Evolutionary conservation across 2,113 vertebrate species (phyloP).

Genomic region (Pachycephala philippinensis): DNA sequence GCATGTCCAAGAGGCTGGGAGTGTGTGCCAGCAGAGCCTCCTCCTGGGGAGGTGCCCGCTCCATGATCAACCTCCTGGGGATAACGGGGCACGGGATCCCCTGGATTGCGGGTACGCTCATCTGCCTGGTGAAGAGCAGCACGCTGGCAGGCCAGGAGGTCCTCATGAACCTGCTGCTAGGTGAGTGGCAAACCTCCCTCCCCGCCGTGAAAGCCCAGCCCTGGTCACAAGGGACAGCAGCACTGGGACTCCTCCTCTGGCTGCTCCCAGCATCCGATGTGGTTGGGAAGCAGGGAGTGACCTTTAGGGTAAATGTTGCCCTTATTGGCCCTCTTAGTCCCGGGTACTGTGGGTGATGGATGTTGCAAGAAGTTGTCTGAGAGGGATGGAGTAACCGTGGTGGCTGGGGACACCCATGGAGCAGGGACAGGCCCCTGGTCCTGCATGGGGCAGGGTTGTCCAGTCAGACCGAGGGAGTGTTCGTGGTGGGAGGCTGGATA

Average conservation of each 20-base stretch:
- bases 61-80: conserved; percentile 88
- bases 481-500: not conserved
- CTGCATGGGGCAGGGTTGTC: not conserved
- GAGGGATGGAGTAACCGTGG: not conserved
- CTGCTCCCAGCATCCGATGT: not conserved
- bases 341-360: not conserved
- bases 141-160: conserved; percentile 94
- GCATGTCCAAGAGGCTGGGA: conserved; percentile 91
- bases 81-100: conserved; percentile 91
- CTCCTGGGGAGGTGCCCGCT: conserved; percentile 90
- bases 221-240: not conserved
- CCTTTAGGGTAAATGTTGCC: not conserved
- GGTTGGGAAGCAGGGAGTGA: not conserved
- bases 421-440: not conserved
- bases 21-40: conserved; percentile 86
- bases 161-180: conserved; percentile 93
- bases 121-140: conserved; percentile 92
- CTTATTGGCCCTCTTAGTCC: accelerated
- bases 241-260: conserved; percentile 20
- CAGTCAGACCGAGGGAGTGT: not conserved
- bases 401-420: not conserved
- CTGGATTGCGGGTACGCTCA: conserved; percentile 89
- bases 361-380: not conserved
- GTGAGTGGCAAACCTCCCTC: conserved; percentile 73
- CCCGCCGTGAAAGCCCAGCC: not conserved